Evolutionary conservation across 2,113 vertebrate species (phyloP).

Genomic region (Haemorhous mexicanus): DNA sequence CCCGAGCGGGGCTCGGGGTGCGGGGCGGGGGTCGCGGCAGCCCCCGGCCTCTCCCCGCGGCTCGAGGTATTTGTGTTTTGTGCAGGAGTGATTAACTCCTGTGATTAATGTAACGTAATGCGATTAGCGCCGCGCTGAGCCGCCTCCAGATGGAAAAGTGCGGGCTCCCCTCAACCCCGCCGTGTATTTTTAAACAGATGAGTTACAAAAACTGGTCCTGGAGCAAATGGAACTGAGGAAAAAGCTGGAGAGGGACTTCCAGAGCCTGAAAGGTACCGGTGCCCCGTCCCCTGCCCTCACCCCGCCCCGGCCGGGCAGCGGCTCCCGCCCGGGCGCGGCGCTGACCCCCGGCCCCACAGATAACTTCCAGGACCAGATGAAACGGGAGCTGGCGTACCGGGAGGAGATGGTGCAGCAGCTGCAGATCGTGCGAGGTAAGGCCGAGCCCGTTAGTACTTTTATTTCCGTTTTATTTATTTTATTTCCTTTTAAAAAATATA

Average conservation of each 20-base stretch:
- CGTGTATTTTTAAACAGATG: slow-evolving; percentile 77
- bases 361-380: slow-evolving; percentile 99
- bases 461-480: not conserved
- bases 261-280: slow-evolving; percentile 91
- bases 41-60: not conserved
- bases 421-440: slow-evolving; percentile 95
- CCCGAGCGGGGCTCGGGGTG: not conserved
- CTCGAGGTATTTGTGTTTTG: not conserved
- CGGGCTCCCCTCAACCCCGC: not conserved
- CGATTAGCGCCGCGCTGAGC: slow-evolving; percentile 37
- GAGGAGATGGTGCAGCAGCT: slow-evolving; percentile 99
- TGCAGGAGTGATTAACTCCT: slow-evolving; percentile 48
- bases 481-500: rapidly evolving
- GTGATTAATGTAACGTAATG: slow-evolving; percentile 40
- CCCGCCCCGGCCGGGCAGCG: not conserved
- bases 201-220: slow-evolving; percentile 92
- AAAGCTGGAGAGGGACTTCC: slow-evolving; percentile 96
- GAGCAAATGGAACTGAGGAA: slow-evolving; percentile 97
- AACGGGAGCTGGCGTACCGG: slow-evolving; percentile 95
- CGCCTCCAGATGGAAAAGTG: slow-evolving; percentile 26
- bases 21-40: not conserved
- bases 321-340: not conserved
- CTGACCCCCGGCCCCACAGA: slow-evolving; percentile 74
- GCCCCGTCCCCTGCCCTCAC: rapidly evolving
- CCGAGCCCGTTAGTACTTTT: not conserved